Conservation (phyloP, 2,888 invertebrate genomes). For the Drosophila prostipennis region DNA sequence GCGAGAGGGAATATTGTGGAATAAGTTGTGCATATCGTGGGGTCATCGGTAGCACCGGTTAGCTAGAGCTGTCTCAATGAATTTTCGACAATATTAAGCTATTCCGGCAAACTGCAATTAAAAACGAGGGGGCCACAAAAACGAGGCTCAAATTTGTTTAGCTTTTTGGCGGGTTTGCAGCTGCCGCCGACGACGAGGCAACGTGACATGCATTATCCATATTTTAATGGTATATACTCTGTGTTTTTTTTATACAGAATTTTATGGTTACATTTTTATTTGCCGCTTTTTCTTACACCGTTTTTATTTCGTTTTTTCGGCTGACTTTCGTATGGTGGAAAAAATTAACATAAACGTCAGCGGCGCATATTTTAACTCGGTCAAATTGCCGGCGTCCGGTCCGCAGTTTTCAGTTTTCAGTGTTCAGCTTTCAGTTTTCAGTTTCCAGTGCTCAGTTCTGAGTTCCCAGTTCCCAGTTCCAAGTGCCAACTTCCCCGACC, state of each 20-base stretch:
- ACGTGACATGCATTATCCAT: conserved; percentile 70
- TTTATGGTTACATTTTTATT: conserved; percentile 51
- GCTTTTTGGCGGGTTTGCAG: conserved; percentile 52
- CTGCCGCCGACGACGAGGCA: conserved; percentile 46
- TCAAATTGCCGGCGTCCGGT: conserved; percentile 77
- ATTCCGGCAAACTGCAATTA: conserved; percentile 67
- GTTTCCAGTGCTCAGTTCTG: neutral
- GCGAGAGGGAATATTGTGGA: conserved; percentile 17
- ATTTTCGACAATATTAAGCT: conserved; percentile 76
- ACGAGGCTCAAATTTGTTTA: conserved; percentile 55
- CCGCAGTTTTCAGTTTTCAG: conserved; percentile 36
- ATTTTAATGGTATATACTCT: conserved; percentile 11
- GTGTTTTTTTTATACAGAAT: conserved; percentile 46
- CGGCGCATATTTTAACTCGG: conserved; percentile 77
- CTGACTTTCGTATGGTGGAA: conserved; percentile 23
- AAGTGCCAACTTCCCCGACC: conserved; percentile 25
- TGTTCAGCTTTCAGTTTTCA: conserved; percentile 26
- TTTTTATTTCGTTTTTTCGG: conserved; percentile 39
- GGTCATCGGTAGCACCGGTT: conserved; percentile 26
- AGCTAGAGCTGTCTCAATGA: conserved; percentile 34
- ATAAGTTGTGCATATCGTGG: conserved; percentile 5
- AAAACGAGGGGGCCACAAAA: conserved; percentile 54
- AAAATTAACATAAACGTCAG: conserved; percentile 75
- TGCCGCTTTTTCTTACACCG: conserved; percentile 25
- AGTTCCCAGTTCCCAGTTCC: conserved; percentile 13